Percentiles rank a stretch among this genome's conserved stretches.
Conservation (phyloP, 23 tunicate genomes). For the Clavelina lepadiformis region DNA sequence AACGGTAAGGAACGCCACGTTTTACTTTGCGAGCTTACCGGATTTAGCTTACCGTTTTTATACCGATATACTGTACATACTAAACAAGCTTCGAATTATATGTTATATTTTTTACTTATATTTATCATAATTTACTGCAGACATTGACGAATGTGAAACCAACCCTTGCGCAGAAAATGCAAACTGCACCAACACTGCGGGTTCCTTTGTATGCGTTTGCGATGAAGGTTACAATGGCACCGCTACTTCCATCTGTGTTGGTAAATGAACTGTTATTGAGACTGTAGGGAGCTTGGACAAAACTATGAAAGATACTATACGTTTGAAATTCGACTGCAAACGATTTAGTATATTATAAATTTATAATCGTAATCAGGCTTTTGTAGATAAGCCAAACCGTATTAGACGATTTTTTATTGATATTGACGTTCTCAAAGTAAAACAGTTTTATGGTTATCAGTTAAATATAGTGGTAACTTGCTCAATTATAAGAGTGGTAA, state of each 20-base stretch:
- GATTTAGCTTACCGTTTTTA: not conserved
- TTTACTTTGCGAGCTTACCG: not conserved
- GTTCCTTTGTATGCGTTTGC: slow-evolving; percentile 1
- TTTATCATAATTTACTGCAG: not conserved
- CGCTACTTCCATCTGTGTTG: not conserved
- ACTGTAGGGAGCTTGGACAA: no score
- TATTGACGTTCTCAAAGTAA: no score
- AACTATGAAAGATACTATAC: no score
- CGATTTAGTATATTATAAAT: no score
- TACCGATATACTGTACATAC: not conserved
- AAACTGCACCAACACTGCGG: not conserved
- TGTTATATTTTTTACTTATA: not conserved
- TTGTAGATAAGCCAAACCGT: no score
- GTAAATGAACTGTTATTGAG: no score
- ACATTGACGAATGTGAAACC: slow-evolving; percentile 2
- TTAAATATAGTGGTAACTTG: no score
- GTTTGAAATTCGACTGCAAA: no score
- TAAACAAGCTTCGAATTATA: not conserved
- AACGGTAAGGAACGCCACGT: not conserved
- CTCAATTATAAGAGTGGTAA: no score
- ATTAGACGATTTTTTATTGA: no score
- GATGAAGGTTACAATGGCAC: not conserved
- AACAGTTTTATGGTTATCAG: no score
- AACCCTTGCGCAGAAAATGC: slow-evolving; percentile 5
- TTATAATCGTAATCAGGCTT: no score